These are phyloP conservation scores for Castor canadensis DNA, from an alignment of 2,113 vertebrate species.

Conservation along the genomic window DNA sequence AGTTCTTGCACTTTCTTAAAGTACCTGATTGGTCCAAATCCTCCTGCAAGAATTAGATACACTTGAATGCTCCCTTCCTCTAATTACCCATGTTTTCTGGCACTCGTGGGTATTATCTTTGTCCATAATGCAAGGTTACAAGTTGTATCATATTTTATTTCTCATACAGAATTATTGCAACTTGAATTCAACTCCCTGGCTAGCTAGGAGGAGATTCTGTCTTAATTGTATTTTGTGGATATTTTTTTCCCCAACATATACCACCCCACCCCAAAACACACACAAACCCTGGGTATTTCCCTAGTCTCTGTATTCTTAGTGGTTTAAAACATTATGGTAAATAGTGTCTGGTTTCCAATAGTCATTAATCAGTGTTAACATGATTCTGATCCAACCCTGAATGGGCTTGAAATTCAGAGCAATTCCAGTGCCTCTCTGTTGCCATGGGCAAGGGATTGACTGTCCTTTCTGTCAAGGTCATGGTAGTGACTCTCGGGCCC, in stretches of 20 bases:
- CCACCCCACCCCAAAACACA: background rate
- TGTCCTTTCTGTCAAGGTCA: background rate
- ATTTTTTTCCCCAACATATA: background rate
- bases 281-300: background rate
- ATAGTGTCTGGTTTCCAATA: background rate
- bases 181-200: background rate
- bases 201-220: background rate
- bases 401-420: background rate
- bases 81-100: background rate
- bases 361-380: background rate
- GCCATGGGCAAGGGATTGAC: background rate
- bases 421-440: background rate
- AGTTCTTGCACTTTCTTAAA: background rate
- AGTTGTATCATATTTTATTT: background rate
- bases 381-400: background rate
- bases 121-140: background rate
- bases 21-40: background rate
- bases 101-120: background rate
- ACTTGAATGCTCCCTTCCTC: background rate
- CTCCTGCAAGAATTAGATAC: background rate
- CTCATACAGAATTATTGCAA: background rate
- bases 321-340: background rate
- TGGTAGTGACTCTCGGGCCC: background rate
- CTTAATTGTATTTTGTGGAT: background rate
- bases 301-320: background rate